Base-by-base conservation (phyloP, 1,140 invertebrate genomes). In the Dufourea novaeangliae region DNA sequence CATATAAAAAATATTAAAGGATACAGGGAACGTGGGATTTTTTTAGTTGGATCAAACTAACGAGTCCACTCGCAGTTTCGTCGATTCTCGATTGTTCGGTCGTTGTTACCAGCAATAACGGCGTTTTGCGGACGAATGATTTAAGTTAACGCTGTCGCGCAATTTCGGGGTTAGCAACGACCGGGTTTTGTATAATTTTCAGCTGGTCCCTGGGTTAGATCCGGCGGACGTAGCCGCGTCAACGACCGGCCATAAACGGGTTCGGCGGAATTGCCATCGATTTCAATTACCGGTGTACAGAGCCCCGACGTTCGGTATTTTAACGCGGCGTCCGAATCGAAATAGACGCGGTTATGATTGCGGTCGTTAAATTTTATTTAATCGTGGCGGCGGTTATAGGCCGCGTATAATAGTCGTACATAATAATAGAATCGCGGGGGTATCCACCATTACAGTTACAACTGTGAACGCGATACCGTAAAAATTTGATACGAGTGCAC, bases 301-400 rank as follows among this genome's bases (percentile, higher is more conserved):
- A 1, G 1, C 1, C 0, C 8, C 27, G 10, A 12, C 11, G 10
- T 25, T 56, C 20, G 61, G 17, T 54, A 74, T 74, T 74, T 52
- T 74, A 52, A 64, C 63, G 10, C 44, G 52, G 57, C n/a, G 0
- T 4, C 8, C 57, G n/a, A 25, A 63, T 72, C 69, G 69, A 22
- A 62, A 72, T n/a, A 32, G 34, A 25, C 64, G 52, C 34, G 59
- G 52, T 44, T 59, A 69, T 59, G 64, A 69, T 75, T 46, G 64
- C 64, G 73, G 1, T 17, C 52, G 52, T 75, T 68, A 68, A 75
- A 75, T 75, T 75, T 75, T 75, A 69, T 75, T 75, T 75, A 75
- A 75, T 75, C 64, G 64, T 17, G 2, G 6, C 29, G 72, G 7
- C 63, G 72, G 44, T 68, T 27, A 41, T 62, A 34, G 46, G 46